Conservation (phyloP, 2,113 vertebrate genomes). For the Paraplagusia blochii region DNA sequence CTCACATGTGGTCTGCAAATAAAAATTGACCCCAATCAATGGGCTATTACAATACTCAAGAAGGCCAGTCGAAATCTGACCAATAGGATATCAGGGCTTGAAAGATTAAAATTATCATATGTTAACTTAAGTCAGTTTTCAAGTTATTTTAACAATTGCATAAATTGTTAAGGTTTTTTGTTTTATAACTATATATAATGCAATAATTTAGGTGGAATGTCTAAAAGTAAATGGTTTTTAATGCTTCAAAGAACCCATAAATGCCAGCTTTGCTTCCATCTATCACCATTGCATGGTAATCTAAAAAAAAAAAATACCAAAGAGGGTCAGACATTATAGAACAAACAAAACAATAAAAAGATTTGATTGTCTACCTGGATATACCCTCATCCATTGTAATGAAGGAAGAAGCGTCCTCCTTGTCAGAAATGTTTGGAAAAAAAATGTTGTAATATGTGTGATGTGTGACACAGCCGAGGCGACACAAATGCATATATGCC, state of each 20-base stretch:
- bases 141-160: neutral
- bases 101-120: neutral
- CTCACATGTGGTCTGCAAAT: conserved; percentile 53
- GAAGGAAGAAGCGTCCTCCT: conserved; percentile 42
- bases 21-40: conserved; percentile 50
- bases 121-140: neutral
- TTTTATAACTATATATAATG: neutral
- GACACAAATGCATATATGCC: conserved; percentile 46
- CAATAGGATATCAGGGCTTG: neutral
- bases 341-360: conserved; percentile 16
- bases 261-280: conserved; percentile 43
- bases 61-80: conserved; percentile 22
- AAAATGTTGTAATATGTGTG: conserved; percentile 39
- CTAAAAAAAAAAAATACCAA: neutral
- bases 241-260: conserved; percentile 12
- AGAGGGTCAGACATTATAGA: neutral
- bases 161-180: neutral
- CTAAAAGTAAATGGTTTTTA: conserved; percentile 11
- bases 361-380: conserved; percentile 34
- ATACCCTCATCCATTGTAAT: conserved; percentile 47
- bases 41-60: conserved; percentile 36
- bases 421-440: conserved; percentile 59
- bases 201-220: neutral
- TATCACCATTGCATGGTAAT: conserved; percentile 21
- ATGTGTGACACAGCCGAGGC: conserved; percentile 44